Conservation (phyloP, 2,888 invertebrate species). For the Helobdella robusta region DNA sequence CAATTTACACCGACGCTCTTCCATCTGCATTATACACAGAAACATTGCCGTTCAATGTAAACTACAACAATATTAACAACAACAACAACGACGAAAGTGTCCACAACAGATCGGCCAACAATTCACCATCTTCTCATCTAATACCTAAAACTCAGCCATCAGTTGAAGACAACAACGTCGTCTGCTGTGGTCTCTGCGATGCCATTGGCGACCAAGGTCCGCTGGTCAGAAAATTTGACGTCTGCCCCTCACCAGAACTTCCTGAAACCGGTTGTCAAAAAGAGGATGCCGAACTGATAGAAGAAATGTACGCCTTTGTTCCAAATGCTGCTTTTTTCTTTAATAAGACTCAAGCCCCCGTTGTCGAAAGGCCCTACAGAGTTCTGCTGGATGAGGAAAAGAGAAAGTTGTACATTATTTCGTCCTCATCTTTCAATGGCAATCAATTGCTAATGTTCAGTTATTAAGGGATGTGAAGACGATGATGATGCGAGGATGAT, state of each 20-base stretch:
- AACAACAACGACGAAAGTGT: neutral
- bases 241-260: neutral
- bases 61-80: neutral
- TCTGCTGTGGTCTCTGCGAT: neutral
- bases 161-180: neutral
- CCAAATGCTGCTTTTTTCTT: neutral
- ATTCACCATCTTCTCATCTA: neutral
- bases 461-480: constrained; percentile 9
- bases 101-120: neutral
- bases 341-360: neutral
- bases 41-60: neutral
- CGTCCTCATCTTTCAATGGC: constrained; percentile 1
- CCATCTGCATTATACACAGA: neutral
- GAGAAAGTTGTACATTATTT: neutral
- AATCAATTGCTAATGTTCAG: constrained; percentile 11
- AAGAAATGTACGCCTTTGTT: no score
- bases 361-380: constrained; percentile 15
- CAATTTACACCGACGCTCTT: no score
- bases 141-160: neutral
- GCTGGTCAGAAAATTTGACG: neutral
- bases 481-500: no score
- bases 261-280: no score
- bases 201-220: neutral
- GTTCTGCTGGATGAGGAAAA: constrained; percentile 15
- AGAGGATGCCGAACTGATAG: no score